Evolutionary conservation across 2,113 vertebrate genomes (phyloP).

Genomic region (Emydocephalus ijimae): DNA sequence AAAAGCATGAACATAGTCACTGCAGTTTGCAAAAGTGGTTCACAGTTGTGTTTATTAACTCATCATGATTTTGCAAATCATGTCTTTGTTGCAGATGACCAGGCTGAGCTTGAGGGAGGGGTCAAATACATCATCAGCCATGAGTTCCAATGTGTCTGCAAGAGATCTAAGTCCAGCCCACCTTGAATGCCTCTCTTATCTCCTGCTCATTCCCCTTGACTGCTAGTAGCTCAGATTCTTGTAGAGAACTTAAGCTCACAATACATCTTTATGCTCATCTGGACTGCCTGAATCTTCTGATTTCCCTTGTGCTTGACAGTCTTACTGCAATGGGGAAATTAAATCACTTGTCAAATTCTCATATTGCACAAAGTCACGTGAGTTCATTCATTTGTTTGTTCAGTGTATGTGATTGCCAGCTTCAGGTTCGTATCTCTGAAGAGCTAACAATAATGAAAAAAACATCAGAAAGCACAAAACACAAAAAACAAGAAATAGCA

Average conservation of each 20-base stretch:
- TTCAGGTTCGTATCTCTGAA: not conserved
- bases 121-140: not conserved
- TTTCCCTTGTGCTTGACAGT: not conserved
- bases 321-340: not conserved
- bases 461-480: not conserved
- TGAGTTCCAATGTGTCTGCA: not conserved
- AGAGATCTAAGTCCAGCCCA: not conserved
- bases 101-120: not conserved
- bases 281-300: not conserved
- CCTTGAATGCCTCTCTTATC: not conserved
- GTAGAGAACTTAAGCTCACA: not conserved
- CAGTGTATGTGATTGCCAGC: not conserved
- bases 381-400: not conserved
- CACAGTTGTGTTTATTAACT: not conserved
- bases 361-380: not conserved
- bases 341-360: not conserved
- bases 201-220: not conserved
- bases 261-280: not conserved
- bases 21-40: not conserved
- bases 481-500: not conserved
- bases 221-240: not conserved
- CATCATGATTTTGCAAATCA: not conserved
- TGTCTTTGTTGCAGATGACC: not conserved
- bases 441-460: not conserved
- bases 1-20: not conserved